phyloP scores from a whole-genome alignment of 2,113 vertebrate species.

The Carettochelys insculpta region DNA sequence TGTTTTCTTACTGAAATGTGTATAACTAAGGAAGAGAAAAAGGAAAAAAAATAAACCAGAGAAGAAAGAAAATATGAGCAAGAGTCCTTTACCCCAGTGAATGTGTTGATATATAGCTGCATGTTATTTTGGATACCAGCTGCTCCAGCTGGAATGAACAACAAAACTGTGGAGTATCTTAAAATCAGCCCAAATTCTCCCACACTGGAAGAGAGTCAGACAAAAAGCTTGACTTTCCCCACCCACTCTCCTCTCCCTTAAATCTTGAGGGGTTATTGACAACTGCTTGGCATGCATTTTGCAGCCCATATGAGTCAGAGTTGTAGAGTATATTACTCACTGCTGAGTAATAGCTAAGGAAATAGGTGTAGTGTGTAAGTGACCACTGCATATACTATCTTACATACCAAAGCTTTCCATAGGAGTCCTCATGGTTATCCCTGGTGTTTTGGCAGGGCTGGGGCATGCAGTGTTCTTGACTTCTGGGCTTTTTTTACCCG shows the following conservation, averaged over 20 bases:
- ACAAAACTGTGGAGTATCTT: background rate
- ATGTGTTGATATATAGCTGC: background rate
- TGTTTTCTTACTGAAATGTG: background rate
- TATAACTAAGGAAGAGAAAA: background rate
- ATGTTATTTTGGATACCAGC: background rate
- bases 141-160: background rate
- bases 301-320: conserved; percentile 35
- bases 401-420: conserved; percentile 42
- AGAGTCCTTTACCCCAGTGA: background rate
- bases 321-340: conserved; percentile 40
- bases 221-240: background rate
- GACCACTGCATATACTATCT: background rate
- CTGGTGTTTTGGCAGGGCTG: conserved; percentile 14
- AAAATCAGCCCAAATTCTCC: background rate
- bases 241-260: conserved; percentile 1
- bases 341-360: conserved; percentile 63
- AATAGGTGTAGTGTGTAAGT: conserved; percentile 10
- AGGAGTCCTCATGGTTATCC: conserved; percentile 1
- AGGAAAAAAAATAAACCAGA: background rate
- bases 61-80: background rate
- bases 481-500: conserved; percentile 47
- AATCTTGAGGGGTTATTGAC: background rate
- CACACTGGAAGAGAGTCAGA: background rate
- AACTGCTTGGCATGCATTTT: background rate
- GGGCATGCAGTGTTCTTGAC: conserved; percentile 56